Base-by-base conservation (phyloP, 2,113 vertebrate genomes). In the Regulus satrapa region DNA sequence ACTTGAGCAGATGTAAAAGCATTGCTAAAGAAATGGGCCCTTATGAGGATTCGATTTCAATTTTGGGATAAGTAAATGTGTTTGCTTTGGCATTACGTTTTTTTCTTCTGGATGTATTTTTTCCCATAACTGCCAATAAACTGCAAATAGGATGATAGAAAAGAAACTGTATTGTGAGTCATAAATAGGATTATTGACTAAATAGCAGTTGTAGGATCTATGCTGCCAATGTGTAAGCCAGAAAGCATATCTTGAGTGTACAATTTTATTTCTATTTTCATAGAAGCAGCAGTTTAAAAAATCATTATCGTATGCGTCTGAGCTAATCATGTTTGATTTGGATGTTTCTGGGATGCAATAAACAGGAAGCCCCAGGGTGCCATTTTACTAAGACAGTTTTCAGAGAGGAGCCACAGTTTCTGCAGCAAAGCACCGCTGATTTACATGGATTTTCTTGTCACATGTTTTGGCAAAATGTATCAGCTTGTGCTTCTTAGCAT, bases 391-490 rank as follows among this genome's bases (percentile, higher is more conserved):
- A 93, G 87, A 83, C 75, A 77, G 59, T 77, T 97, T 96, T 90
- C 90, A 80, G 82, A 74, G 45, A 90, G 48, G 59, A 95, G 14
- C 72, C 59, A 89, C 66, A 32, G 78, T 90, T 94, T 90, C 85
- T 93, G 55, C 82, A 84, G 85, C 67, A 93, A 93, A 94, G 82
- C 64, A 29, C 54, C 18, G 14, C 66, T 92, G 94, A 96, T 95
- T 96, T 96, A 95, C 88, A 93, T 88, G 85, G 90, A 94, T 96
- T 96, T 96, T 96, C 89, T 94, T 86, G 82, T 96, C 92, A 94
- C 89, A 71, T 92, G 75, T 94, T 94, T 97, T 96, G 95, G 93
- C 88, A 97, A 95, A 96, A 96, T 77, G 63, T 94, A 88, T 95
- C 94, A 90, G 89, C 92, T 90, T 94, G 59, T 74, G 85, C 88